Base-by-base conservation (phyloP, 2,113 vertebrate species). In the Tachuris rubrigastra region DNA sequence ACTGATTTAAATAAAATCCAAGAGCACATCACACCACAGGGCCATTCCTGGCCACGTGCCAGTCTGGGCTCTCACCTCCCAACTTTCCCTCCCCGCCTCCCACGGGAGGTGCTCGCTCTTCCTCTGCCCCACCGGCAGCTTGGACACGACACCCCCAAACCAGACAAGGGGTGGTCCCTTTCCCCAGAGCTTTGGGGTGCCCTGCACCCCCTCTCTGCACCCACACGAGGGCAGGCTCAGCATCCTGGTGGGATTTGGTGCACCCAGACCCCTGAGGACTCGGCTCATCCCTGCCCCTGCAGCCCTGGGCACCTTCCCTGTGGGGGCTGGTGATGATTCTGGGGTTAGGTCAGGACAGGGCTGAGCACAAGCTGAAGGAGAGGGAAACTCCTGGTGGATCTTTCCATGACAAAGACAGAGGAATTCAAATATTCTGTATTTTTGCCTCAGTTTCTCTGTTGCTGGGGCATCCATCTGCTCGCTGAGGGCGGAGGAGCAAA, bases 1-100 rank as follows among this genome's bases (percentile, higher is more conserved):
- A 96, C 98, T 98, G 98, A 97, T 99, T 99, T 99, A 99, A 99
- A 99, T 99, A 99, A 99, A 99, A 98, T 98, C 98, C 98, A 98
- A 98, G 97, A 98, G 98, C 98, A 85, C 97, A 98, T 98, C 98
- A 98, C 97, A 98, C 96, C 97, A 98, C 96, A 98, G 98, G 98
- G 98, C 98, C 97, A 82, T 97, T 95, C 97, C 98, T 98, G 98
- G 98, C 98, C 96, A 97, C 92, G 97, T 97, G 98, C 97, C 98
- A 98, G 98, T 95, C 96, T 98, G 98, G 86, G 97, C 97, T 98
- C 98, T 98, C 96, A 95, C 97, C 92, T 98, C 98, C 98, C 97
- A 96, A 68, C 97, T 97, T 92, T 60, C 56, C 42, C 65, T 68
- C 72, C n/a, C 33, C 0, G 1, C 28, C 55, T 47, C 67, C 14